Evolutionary conservation across 2,113 vertebrate species (phyloP).

Genomic region (Stegastes partitus): DNA sequence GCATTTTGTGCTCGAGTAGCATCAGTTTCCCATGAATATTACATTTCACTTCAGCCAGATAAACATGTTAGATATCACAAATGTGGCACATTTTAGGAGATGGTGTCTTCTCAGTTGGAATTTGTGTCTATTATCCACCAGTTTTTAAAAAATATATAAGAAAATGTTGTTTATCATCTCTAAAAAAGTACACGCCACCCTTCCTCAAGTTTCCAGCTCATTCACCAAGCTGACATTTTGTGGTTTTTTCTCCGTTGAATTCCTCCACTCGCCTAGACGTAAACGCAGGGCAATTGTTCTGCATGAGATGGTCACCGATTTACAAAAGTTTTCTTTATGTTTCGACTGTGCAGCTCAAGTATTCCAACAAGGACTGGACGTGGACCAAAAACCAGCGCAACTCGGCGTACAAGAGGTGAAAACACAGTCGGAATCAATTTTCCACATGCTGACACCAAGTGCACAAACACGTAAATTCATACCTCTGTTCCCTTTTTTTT

Average conservation of each 20-base stretch:
- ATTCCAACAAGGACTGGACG: constrained; percentile 86
- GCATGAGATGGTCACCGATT: constrained; percentile 3
- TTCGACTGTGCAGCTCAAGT: constrained; percentile 83
- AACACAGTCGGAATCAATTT: neutral
- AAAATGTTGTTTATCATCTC: neutral
- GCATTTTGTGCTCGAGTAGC: neutral
- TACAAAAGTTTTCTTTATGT: constrained; percentile 14
- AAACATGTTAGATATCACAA: neutral
- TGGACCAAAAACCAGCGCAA: constrained; percentile 81
- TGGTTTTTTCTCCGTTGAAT: neutral
- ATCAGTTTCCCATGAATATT: neutral
- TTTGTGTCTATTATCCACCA: neutral
- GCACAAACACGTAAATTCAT: neutral
- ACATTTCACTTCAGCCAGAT: constrained; percentile 21
- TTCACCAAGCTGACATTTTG: neutral
- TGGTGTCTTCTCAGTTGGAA: neutral
- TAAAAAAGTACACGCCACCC: neutral
- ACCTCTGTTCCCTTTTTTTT: neutral
- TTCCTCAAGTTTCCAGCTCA: neutral
- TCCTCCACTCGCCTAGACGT: neutral
- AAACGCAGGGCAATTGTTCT: neutral
- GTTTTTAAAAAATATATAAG: neutral
- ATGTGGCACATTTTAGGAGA: constrained; percentile 1
- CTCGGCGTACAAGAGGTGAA: constrained; percentile 87
- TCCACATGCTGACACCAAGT: neutral